Evolutionary conservation across 2,113 vertebrate genomes (phyloP), one percentile per base, ranked within the genome.

Genomic region (Piaya cayana): DNA sequence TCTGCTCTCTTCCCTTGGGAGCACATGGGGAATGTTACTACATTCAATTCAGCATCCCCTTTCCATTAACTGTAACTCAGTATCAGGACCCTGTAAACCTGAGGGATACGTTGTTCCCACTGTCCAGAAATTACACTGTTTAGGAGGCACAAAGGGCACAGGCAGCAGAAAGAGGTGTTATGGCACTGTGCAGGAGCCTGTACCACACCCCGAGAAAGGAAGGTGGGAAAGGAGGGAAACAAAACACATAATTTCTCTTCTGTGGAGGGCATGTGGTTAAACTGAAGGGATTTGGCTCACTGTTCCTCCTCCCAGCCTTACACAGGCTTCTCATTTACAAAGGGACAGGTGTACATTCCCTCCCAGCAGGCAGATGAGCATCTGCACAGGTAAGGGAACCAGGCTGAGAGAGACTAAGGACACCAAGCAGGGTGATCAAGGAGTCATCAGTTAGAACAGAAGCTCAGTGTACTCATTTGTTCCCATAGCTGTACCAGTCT

Each of bases 61-160:
- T 82, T 65, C 64, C 90, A 84, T 85, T 88, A 62, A 11, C 84
- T 91, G 75, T 56, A 93, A 92, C 91, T 95, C 94, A 93, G 62
- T 69, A 85, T 52, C 80, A 49, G 71, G 74, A 76, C 80, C 85
- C 82, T 62, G 69, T 0, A 1, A 91, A 89, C 52, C 47, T 4
- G 34, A 17, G 53, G 92, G 93, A 76, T 50, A 77, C 74, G 68
- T 64, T 76, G 50, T 15, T 92, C 86, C 70, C 1, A 2, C 32
- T 76, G 39, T 9, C 8, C 64, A 67, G 79, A 94, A 92, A 86
- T 95, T n/a, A 80, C 43, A 58, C 52, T 70, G 59, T 77, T 93
- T 50, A 96, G 79, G 78, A 74, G 92, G 78, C 15, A 21, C 6
- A 10, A 89, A 85, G 71, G 50, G 63, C 12, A 25, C 22, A 85